These are phyloP conservation scores for Pteromalus puparum DNA, from an alignment of 1,140 invertebrate species.

Conservation along the genomic window DNA sequence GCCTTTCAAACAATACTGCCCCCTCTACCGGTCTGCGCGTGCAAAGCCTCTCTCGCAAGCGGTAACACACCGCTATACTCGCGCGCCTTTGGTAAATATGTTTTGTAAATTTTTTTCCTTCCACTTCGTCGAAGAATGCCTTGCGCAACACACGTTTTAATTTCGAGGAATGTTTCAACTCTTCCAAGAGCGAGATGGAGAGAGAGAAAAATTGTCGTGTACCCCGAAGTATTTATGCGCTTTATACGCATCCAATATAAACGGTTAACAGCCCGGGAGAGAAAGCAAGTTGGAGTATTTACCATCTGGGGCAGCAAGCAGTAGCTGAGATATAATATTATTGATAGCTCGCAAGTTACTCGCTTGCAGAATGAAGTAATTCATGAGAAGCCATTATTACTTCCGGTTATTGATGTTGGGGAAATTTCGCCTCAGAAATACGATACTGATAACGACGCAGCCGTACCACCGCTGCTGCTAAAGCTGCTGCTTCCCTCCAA, in stretches of 20 bases:
- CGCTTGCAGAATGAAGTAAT: conserved; percentile 48
- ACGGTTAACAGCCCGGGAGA: too few relatives aligned
- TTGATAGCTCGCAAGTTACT: conserved; percentile 41
- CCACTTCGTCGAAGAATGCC: not conserved
- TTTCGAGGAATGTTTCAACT: not conserved
- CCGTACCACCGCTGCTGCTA: not conserved
- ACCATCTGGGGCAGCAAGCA: not conserved
- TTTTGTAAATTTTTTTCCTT: not conserved
- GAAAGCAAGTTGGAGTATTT: conserved; percentile 22
- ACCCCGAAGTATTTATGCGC: too few relatives aligned
- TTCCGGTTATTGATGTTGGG: conserved; percentile 48
- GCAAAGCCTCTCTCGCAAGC: not conserved
- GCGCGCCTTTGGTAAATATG: not conserved
- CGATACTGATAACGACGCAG: conserved; percentile 48
- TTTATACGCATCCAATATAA: too few relatives aligned
- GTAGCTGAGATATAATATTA: conserved; percentile 32
- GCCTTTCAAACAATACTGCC: conserved; percentile 40
- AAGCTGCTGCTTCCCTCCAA: conserved; percentile 11
- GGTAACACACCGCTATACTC: not conserved
- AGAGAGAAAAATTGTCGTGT: too few relatives aligned
- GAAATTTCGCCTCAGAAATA: conserved; percentile 45
- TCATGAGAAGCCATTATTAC: conserved; percentile 50
- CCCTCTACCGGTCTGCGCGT: not conserved
- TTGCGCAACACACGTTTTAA: not conserved
- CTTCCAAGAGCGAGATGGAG: too few relatives aligned